phyloP scores from a whole-genome alignment of 2,888 invertebrate genomes.

The Dryobota labecula region DNA sequence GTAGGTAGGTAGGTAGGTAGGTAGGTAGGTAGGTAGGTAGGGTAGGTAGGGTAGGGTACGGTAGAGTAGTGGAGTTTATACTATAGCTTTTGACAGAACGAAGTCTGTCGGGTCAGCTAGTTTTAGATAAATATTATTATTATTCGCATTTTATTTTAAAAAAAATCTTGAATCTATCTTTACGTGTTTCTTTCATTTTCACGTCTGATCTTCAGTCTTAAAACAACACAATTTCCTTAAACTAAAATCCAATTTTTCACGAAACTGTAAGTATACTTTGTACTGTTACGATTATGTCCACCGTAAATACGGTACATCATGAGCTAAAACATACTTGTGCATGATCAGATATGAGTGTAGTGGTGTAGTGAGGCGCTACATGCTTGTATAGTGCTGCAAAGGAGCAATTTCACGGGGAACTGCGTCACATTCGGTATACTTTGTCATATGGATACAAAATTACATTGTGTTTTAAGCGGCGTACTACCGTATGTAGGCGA shows the following conservation, averaged over 20 bases:
- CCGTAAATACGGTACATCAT: conserved; percentile 23
- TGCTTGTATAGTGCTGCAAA: conserved; percentile 48
- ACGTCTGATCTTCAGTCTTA: background rate
- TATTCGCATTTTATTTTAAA: background rate
- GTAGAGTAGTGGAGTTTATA: too few species aligned
- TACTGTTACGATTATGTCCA: background rate
- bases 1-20: too few species aligned
- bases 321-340: conserved; percentile 32
- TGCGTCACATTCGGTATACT: conserved; percentile 47
- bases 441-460: conserved; percentile 61
- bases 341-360: conserved; percentile 51
- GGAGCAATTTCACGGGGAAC: conserved; percentile 64
- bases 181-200: background rate
- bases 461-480: conserved; percentile 41
- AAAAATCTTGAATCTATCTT: background rate
- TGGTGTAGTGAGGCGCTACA: conserved; percentile 33
- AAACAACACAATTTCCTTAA: background rate
- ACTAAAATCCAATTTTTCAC: background rate
- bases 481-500: conserved; percentile 7
- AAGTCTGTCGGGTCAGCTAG: too few species aligned
- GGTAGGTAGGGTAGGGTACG: too few species aligned
- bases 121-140: background rate
- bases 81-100: too few species aligned
- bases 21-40: too few species aligned
- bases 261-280: background rate